Conservation (phyloP, 2,113 vertebrate species). For the Psettodes erumei region DNA sequence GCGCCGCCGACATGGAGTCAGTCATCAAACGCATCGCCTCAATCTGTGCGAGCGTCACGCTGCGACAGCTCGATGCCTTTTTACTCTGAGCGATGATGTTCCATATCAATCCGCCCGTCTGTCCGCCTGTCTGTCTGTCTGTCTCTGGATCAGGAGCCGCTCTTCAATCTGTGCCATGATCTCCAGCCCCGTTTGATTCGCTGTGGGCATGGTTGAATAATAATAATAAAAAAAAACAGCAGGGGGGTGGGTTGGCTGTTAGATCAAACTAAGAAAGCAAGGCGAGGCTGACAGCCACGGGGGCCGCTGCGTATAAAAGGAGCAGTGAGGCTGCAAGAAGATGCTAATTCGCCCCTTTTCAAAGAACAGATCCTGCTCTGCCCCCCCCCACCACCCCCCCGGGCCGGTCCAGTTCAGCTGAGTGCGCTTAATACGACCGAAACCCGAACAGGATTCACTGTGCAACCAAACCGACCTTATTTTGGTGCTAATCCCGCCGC, state of each 20-base stretch:
- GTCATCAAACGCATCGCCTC: slow-evolving; percentile 52
- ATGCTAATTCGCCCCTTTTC: slow-evolving; percentile 67
- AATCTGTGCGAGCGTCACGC: slow-evolving; percentile 27
- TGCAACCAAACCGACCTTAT: neutral
- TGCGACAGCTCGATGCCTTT: slow-evolving; percentile 34
- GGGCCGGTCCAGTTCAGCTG: slow-evolving; percentile 35
- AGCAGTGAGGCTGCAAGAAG: slow-evolving; percentile 71
- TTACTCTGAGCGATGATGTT: too few species aligned
- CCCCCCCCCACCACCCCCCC: too few species aligned
- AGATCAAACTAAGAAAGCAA: slow-evolving; percentile 64
- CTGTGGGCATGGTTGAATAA: slow-evolving; percentile 38
- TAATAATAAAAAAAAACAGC: slow-evolving; percentile 4
- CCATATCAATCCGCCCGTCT: slow-evolving; percentile 14
- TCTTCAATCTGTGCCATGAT: slow-evolving; percentile 41
- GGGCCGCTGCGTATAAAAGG: slow-evolving; percentile 66
- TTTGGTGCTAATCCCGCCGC: too few species aligned
- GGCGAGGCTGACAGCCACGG: slow-evolving; percentile 59
- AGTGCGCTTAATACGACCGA: slow-evolving; percentile 17
- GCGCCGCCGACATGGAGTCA: slow-evolving; percentile 22
- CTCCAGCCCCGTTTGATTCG: slow-evolving; percentile 29
- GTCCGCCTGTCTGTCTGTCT: slow-evolving; percentile 29
- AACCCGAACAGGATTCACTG: neutral
- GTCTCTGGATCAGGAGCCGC: slow-evolving; percentile 19
- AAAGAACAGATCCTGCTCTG: slow-evolving; percentile 41
- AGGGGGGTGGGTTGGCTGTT: slow-evolving; percentile 24